Evolutionary conservation across 2,797 vertebrate genomes (phyloP), one percentile per base, ranked within the genome.

Genomic region (Muscicapa comitata): DNA sequence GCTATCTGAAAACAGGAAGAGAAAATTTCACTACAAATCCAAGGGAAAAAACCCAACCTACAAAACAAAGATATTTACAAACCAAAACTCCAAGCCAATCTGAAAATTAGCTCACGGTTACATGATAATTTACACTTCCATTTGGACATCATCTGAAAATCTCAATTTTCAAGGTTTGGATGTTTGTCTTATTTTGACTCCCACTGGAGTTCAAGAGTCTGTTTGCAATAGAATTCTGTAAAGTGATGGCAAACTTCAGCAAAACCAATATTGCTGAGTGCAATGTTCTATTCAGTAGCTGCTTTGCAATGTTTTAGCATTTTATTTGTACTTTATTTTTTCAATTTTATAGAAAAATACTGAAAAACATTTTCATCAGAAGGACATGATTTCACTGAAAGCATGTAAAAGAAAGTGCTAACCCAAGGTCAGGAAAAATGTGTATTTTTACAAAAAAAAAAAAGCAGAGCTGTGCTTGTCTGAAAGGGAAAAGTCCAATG

Each of bases 1-100:
- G 9, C 7, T 25, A 6, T 58, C 26, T 57, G 53, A 80, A 91
- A 90, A 1, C 17, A 62, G 13, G 11, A 9, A 61, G 72, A 79
- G 14, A 47, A 38, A 42, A 74, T 90, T 88, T 80, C 45, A 40
- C 20, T 73, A 13, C 2, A 51, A 38, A 75, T 47, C 17, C 61
- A 38, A 59, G 23, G 2, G 6, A 13, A 12, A 45, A 17, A 40
- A 4, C 5, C 0, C 7, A 59, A 29, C 8, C 3, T 14, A 21
- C 12, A 13, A 72, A 76, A 66, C 26, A 13, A 25, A 90, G 20
- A 61, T 2, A 59, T 75, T 7, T 82, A 20, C 10, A 62, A 85
- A 33, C 9, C 4, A 3, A 42, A 76, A 53, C 12, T 38, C 7
- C 0, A 2, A 61, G 37, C 73, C 21, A 87, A 75, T 61, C 53